Conservation (phyloP, 1,140 invertebrate genomes). For the Cotesia typhae region DNA sequence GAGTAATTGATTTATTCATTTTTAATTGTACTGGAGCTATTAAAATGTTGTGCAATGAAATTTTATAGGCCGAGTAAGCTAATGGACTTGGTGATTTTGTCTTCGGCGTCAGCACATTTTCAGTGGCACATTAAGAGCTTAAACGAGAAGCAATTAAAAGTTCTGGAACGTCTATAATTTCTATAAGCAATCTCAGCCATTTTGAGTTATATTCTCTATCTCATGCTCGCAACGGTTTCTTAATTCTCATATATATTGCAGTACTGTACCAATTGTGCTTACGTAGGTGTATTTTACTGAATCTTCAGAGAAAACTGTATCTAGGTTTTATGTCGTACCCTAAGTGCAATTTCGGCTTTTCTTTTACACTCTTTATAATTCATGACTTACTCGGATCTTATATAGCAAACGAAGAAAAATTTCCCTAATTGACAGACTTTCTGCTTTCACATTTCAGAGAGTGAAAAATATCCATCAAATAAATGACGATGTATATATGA, state of each 20-base stretch:
- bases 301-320: neutral
- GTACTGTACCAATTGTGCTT: neutral
- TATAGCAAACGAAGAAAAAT: too few relatives aligned
- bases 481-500: too few relatives aligned
- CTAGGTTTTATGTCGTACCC: neutral
- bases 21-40: too few relatives aligned
- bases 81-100: conserved; percentile 31
- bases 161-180: conserved; percentile 24
- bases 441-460: too few relatives aligned
- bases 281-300: neutral
- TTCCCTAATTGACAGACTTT: too few relatives aligned
- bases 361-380: too few relatives aligned
- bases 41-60: too few relatives aligned
- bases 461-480: too few relatives aligned
- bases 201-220: neutral
- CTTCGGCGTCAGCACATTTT: conserved; percentile 23
- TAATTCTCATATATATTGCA: neutral
- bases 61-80: conserved; percentile 3
- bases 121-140: conserved; percentile 18
- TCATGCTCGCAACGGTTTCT: neutral
- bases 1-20: too few relatives aligned
- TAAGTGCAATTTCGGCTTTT: neutral
- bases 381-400: too few relatives aligned
- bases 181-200: conserved; percentile 3
- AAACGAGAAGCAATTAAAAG: conserved; percentile 36